Conservation (phyloP, 2,113 vertebrate species). For the Puffinus mauretanicus region DNA sequence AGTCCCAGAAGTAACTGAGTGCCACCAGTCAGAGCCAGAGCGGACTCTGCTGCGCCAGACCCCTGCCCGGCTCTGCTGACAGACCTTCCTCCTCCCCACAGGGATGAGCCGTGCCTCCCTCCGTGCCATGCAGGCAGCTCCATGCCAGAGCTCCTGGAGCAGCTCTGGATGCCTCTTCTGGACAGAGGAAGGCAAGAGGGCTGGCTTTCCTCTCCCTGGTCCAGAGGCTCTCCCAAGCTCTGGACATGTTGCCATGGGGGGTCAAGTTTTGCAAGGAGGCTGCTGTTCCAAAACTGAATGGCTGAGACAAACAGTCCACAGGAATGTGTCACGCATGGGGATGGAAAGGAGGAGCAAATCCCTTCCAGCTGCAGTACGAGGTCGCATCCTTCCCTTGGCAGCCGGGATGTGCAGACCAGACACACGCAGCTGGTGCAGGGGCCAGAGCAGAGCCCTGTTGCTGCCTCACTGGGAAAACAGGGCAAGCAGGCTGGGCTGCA, state of each 20-base stretch:
- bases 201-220: background rate
- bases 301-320: background rate
- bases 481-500: background rate
- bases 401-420: background rate
- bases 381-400: background rate
- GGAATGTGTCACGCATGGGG: background rate
- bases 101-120: background rate
- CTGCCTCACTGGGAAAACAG: background rate
- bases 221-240: background rate
- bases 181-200: background rate
- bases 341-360: background rate
- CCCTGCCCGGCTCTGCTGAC: background rate
- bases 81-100: background rate
- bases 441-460: background rate
- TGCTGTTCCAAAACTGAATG: background rate
- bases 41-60: accelerated
- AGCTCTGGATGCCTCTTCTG: background rate
- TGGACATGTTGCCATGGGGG: background rate
- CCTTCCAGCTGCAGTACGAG: background rate
- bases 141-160: background rate
- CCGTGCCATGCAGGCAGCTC: background rate
- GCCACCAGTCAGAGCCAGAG: background rate
- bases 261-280: background rate
- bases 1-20: too few relatives aligned
- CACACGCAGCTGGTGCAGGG: background rate